These are phyloP conservation scores for Tricholaema leucomelas DNA, from an alignment of 2,113 vertebrate genomes.

Conservation along the genomic window DNA sequence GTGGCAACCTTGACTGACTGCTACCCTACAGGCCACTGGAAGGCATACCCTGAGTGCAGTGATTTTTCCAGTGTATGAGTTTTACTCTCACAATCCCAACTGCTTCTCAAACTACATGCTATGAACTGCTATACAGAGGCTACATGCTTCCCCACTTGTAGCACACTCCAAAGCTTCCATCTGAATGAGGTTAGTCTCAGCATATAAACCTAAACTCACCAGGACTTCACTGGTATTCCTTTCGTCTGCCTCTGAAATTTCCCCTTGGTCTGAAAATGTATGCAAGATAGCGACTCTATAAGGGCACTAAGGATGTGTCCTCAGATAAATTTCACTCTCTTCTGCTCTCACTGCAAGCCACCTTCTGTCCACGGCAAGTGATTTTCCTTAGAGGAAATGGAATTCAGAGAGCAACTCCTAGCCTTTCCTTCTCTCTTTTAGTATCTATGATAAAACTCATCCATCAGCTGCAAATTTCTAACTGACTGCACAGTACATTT, in stretches of 20 bases:
- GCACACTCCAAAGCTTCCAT: neutral
- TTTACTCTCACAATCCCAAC: neutral
- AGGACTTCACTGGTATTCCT: neutral
- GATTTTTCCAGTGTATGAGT: neutral
- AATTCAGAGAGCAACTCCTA: neutral
- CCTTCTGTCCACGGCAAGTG: neutral
- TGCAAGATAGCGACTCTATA: neutral
- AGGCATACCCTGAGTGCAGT: fast-evolving
- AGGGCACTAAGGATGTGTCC: neutral
- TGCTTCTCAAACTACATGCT: neutral
- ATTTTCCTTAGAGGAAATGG: neutral
- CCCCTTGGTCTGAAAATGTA: neutral
- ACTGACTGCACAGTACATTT: neutral
- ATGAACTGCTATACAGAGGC: neutral
- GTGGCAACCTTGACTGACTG: neutral
- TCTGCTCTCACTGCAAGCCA: neutral
- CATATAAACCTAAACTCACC: neutral
- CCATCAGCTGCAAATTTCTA: neutral
- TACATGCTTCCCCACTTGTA: fast-evolving
- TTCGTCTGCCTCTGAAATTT: neutral
- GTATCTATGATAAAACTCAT: neutral
- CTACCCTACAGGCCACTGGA: neutral
- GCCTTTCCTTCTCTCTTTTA: neutral
- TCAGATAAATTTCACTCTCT: neutral
- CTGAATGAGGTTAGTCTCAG: neutral